Evolutionary conservation across 2,888 invertebrate genomes (phyloP), one percentile per base, ranked within the genome.

Genomic region (Chloromyia formosa): DNA sequence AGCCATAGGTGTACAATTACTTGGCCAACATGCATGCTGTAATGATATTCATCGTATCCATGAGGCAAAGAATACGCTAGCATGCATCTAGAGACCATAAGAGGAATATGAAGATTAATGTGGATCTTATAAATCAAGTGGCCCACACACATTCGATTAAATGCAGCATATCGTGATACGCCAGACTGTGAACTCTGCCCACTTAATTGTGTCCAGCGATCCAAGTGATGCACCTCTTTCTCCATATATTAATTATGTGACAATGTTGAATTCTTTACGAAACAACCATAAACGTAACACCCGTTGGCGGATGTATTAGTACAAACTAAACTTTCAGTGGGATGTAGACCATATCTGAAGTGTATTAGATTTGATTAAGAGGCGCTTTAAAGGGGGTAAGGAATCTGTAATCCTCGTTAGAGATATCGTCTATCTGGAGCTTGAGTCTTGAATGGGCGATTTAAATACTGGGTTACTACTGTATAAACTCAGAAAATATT

Each of bases 61-160:
- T 3, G 16, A n/a, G 49, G 12, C 12, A 49, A 49, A 49, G 16
- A n/a, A 49, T 49, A 49, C 12, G 12, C 49, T 49, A 35, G 27
- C 49, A 49, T n/a, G 49, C 49, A 60, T 27, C 14, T 12, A 60
- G 27, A 23, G 12, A 60, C 27, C 40, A 62, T 62, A 9, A 23
- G 23, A 10, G 1, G 16, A 40, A 40, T 23, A 62, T 56, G 40
- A 40, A 62, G 40, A 35, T 40, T 62, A 23, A 40, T 62, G 62
- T n/a, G 40, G 40, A 62, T 4, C 62, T 16, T 62, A 62, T 62
- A 62, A 62, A 62, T 62, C 62, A 62, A 62, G 62, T 40, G 14
- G 62, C 62, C 62, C 62, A 62, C 62, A 62, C 62, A 23, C 23
- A 60, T 23, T 3, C 14, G 60, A 9, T 49, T 49, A n/a, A 49